A percentile compares a stretch with the other conserved stretches of the same genome.
phyloP scores from a whole-genome alignment of 2,797 vertebrate species.

The Macropodus opercularis region DNA sequence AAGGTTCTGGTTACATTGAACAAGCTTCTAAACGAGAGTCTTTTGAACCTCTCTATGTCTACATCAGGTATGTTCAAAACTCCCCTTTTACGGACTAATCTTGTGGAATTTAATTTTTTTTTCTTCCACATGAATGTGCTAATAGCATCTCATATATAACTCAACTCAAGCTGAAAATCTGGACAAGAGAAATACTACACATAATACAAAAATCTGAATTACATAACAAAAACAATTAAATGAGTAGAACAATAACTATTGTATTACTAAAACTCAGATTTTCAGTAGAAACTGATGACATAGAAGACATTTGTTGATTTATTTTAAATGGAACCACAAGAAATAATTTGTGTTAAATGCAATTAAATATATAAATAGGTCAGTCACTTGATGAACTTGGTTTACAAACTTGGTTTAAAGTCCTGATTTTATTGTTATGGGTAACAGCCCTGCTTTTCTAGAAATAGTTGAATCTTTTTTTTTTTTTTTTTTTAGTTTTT shows the following conservation, averaged over 20 bases:
- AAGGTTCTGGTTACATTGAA: conserved; percentile 85
- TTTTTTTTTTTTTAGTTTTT: background rate
- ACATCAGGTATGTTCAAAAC: conserved; percentile 79
- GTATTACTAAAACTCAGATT: background rate
- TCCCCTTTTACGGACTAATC: background rate
- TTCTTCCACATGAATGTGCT: background rate
- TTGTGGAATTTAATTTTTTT: background rate
- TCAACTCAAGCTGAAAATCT: no score
- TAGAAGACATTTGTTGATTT: background rate
- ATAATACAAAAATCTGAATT: no score
- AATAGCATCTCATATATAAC: background rate
- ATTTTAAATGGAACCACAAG: background rate
- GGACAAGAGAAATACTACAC: background rate
- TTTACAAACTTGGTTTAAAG: no score
- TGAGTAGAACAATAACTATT: no score
- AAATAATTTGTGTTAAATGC: no score
- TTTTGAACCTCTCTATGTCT: conserved; percentile 86
- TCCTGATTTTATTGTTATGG: no score
- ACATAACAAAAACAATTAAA: no score
- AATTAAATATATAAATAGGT: no score
- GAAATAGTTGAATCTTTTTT: background rate
- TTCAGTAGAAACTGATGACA: background rate
- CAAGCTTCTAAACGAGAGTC: conserved; percentile 86
- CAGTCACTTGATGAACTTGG: no score
- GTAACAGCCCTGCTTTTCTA: background rate